Evolutionary conservation across 2,113 vertebrate species (phyloP), one percentile per base, ranked within the genome.

Genomic region (Leptocoma aspasia): DNA sequence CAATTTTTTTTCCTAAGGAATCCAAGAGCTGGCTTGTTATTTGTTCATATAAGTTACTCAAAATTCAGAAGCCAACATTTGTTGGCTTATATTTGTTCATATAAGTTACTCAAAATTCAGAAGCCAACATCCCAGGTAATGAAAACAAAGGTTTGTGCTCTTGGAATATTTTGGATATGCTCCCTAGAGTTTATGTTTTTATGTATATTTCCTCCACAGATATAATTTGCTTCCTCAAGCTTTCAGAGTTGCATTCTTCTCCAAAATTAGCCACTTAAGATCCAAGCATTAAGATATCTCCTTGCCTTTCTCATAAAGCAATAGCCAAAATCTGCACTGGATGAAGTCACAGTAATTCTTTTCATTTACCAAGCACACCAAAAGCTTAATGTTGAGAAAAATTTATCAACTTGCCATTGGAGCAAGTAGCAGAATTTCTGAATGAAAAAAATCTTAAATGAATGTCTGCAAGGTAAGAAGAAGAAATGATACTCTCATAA

Each of bases 231-330:
- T 59, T 65, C 75, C 71, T 71, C 42, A 76, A 82, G 14, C 35
- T 87, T 56, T 56, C 76, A 69, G 53, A 64, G 14, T 23, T 60
- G 12, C 18, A 31, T 86, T 81, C 79, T n/a, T 63, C 31, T 61
- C 59, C 26, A 39, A 72, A 93, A 86, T 35, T 30, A 83, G 21
- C 37, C 23, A 53, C 7, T 86, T 54, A 85, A 90, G 33, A 44
- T 7, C 31, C 8, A 52, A 77, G 7, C 26, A 76, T 65, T 50
- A 79, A 76, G 12, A 13, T 45, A 24, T 41, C 13, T 44, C 37
- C 73, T 89, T 60, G 44, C 37, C 42, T 90, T 97, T 96, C 64
- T 88, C 57, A 78, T 15, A 52, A 17, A 28, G 71, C 7, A 17
- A 31, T 11, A 63, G 44, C 3, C 13, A 91, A 91, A 95, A 93